Base-by-base conservation (phyloP, 1,140 invertebrate genomes). In the Ectropis grisescens region DNA sequence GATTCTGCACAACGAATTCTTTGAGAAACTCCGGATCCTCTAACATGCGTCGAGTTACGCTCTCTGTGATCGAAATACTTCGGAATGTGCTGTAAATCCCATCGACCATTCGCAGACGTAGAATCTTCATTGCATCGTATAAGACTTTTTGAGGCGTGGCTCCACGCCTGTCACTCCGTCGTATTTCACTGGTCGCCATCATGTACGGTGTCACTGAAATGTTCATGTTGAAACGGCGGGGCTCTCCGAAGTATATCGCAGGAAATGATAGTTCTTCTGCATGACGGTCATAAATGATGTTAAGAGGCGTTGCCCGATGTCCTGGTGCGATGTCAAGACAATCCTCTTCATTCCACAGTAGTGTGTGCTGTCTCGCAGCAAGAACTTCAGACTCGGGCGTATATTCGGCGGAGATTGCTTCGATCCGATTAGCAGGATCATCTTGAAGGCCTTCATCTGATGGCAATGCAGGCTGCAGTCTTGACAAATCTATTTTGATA, bases 221-320 rank as follows among this genome's bases (percentile, higher is more conserved):
- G 11, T 23, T 15, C 16, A 24, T 23, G 16, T 29, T 29, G 33
- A 24, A 46, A 29, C 10, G 23, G 15, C 47, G 25, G 24, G 25
- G n/a, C 24, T 40, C 11, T 11, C 59, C 59, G 29, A 30, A 33
- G 30, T 58, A 64, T 29, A 64, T 64, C n/a, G 31, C 33, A 11
- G 53, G 56, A 47, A 59, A 64, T 2, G 53, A 46, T 25, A 61
- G 28, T 37, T 47, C 41, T 41, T 54, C 48, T 13, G 46, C 57
- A 54, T n/a, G n/a, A n/a, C n/a, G n/a, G n/a, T n/a, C n/a, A n/a
- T n/a, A n/a, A n/a, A n/a, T n/a, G n/a, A n/a, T 56, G 22, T 23
- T 40, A 8, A 27, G 19, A 23, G 47, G 41, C 14, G 15, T 36
- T 11, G 13, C 12, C 10, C 24, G 13, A 15, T 45, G 29, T 16